Percentiles rank a stretch among this genome's conserved stretches.
Conservation (phyloP, 35 echinoderm and acorn worm species). For the Strongylocentrotus purpuratus region DNA sequence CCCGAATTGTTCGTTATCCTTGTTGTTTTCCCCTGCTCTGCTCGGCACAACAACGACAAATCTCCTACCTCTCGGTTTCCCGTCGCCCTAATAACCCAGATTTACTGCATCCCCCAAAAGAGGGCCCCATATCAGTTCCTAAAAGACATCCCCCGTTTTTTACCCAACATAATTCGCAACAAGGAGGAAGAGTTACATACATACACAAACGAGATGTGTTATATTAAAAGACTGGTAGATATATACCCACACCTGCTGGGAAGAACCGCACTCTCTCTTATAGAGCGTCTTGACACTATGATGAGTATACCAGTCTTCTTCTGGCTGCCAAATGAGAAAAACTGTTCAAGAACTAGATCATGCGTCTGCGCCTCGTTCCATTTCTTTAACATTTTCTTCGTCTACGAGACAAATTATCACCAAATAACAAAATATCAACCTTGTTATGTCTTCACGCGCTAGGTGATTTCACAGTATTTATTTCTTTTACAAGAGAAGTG, state of each 20-base stretch:
- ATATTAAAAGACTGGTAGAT: neutral
- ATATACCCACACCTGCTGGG: neutral
- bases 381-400: slow-evolving; percentile 24
- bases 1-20: neutral
- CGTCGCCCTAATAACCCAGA: slow-evolving; percentile 37
- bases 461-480: slow-evolving; percentile 22
- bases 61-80: neutral
- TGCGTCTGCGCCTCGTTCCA: slow-evolving; percentile 17
- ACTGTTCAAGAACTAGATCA: slow-evolving; percentile 37
- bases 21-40: neutral
- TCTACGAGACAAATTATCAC: slow-evolving; percentile 36
- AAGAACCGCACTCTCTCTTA: neutral
- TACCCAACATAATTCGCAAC: neutral
- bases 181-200: neutral
- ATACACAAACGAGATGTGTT: neutral
- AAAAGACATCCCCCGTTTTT: neutral
- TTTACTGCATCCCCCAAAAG: neutral
- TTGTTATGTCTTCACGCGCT: neutral
- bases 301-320: slow-evolving; percentile 31
- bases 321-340: slow-evolving; percentile 40
- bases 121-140: neutral
- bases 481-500: neutral
- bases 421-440: slow-evolving; percentile 32
- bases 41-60: neutral
- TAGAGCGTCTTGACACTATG: slow-evolving; percentile 35